A percentile compares a stretch with the other conserved stretches of the same genome.
These are phyloP conservation scores for Apostichopus californicus DNA, from an alignment of 35 echinoderm and acorn worm genomes.

Conservation along the genomic window DNA sequence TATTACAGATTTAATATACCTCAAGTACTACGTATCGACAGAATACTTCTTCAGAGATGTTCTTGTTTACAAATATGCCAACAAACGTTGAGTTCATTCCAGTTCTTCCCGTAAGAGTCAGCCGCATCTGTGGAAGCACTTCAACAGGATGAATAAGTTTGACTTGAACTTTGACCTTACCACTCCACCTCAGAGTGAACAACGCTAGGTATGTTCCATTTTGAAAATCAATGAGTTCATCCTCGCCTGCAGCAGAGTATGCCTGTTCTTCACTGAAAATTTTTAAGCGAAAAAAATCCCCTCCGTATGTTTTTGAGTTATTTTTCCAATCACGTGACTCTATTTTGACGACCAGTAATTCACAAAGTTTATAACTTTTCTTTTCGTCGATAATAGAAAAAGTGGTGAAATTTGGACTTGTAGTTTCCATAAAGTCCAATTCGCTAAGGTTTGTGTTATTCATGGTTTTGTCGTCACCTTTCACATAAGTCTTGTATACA, in stretches of 20 bases:
- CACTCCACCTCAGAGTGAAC: slow-evolving; percentile 48
- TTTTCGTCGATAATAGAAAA: neutral
- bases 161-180: neutral
- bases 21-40: slow-evolving; percentile 32
- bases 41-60: slow-evolving; percentile 27
- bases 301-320: slow-evolving; percentile 33
- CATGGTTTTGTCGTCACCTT: too few relatives aligned
- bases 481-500: too few relatives aligned
- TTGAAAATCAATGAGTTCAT: slow-evolving; percentile 30
- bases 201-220: slow-evolving; percentile 50
- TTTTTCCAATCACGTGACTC: slow-evolving; percentile 41
- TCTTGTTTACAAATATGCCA: slow-evolving; percentile 4
- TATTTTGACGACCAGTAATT: slow-evolving; percentile 15
- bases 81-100: neutral
- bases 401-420: neutral
- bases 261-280: slow-evolving; percentile 4
- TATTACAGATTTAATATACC: neutral
- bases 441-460: too few relatives aligned
- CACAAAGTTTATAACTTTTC: slow-evolving; percentile 7
- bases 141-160: slow-evolving; percentile 28
- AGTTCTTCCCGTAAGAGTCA: neutral
- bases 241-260: slow-evolving; percentile 34
- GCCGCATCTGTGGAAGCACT: neutral
- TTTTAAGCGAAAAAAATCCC: slow-evolving; percentile 28
- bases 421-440: neutral